Base-by-base conservation (phyloP, 2,888 invertebrate genomes). In the Xanthia icteritia region DNA sequence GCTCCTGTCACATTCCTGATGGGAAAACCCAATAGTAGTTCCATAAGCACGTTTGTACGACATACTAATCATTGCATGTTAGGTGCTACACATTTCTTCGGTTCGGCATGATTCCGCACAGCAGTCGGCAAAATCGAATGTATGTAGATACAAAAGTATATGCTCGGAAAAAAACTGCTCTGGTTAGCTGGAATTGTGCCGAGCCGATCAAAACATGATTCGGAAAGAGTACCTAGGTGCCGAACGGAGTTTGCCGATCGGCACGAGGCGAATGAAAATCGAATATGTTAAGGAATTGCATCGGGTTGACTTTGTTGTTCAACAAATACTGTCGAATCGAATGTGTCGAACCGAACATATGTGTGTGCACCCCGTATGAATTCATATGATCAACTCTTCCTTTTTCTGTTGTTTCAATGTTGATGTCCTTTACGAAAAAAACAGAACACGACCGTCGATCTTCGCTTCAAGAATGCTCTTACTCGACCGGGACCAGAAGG, bases 391-490 rank as follows among this genome's bases (percentile, higher is more conserved):
- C 23, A 13, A 20, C 2, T 2, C n/a, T 31, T 31, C 23, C 8
- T 23, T 31, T 15, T 48, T 48, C 5, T 67, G 5, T 23, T 54
- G 11, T 36, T 56, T 68, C 3, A 4, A n/a, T n/a, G 17, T n/a
- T 36, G 23, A 56, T 68, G 17, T n/a, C 3, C 56, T 58, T 63
- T 61, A 51, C 2, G 36, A 48, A 17, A 45, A n/a, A 17, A 54
- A 64, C 77, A 80, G 87, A 84, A 64, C 86, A 86, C 0, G 86
- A 88, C 9, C 82, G 85, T 0, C 81, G 77, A 0, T 64, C 73
- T 13, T 83, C 85, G 0, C 77, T 90, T 0, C 89, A 90, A 69
- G 88, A 91, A 58, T 88, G 83, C 63, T 68, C 89, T 0, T 87
- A 89, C 0, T 68, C 67, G 6, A 36, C 61, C 20, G 86, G 73